These are phyloP conservation scores for Botia kubotai DNA, from an alignment of 2,797 vertebrate genomes.

Conservation along the genomic window DNA sequence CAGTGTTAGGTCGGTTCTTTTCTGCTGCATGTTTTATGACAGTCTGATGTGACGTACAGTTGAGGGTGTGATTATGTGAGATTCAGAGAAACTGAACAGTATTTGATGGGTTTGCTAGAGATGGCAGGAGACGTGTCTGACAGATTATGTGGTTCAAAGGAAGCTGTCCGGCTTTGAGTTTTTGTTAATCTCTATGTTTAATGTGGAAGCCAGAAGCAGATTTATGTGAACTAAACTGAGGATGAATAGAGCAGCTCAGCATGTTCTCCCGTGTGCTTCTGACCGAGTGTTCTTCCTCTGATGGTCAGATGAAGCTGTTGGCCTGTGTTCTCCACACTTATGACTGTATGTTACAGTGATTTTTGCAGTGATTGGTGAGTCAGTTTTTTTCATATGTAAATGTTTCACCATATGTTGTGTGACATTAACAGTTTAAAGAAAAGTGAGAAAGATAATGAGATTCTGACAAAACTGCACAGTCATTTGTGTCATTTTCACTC, in stretches of 20 bases:
- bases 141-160: slow-evolving; percentile 33
- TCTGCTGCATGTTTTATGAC: too few relatives aligned
- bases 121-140: slow-evolving; percentile 22
- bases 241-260: slow-evolving; percentile 31
- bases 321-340: background rate
- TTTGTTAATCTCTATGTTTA: slow-evolving; percentile 35
- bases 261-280: background rate
- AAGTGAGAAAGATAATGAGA: too few relatives aligned
- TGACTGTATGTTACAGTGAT: background rate
- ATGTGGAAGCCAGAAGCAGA: slow-evolving; percentile 44
- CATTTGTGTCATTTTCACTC: too few relatives aligned
- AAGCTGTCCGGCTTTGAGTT: slow-evolving; percentile 25
- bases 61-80: background rate
- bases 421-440: background rate
- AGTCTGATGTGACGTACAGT: background rate
- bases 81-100: slow-evolving; percentile 11
- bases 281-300: background rate
- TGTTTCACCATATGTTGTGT: background rate
- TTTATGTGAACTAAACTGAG: slow-evolving; percentile 34
- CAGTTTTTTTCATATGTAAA: background rate
- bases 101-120: slow-evolving; percentile 6
- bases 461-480: too few relatives aligned
- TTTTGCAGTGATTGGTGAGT: background rate
- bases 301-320: background rate
- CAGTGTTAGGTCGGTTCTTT: too few relatives aligned